Evolutionary conservation across 2,113 vertebrate genomes (phyloP).

Genomic region (Podarcis muralis): DNA sequence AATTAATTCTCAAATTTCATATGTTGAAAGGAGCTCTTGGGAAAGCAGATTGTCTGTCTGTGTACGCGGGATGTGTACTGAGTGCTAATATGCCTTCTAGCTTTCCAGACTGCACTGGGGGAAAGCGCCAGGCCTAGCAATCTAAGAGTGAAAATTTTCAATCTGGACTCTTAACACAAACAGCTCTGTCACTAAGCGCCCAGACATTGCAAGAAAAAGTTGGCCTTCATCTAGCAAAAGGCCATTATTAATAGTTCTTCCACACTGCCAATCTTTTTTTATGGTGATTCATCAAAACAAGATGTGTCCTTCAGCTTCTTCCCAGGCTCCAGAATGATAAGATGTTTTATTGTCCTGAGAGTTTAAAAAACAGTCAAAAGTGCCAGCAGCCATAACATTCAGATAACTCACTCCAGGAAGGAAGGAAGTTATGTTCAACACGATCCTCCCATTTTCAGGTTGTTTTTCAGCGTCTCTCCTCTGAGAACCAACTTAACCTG

Average conservation of each 20-base stretch:
- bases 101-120: slow-evolving; percentile 24
- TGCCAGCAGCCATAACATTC: slow-evolving; percentile 26
- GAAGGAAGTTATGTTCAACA: slow-evolving; percentile 41
- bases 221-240: slow-evolving; percentile 50
- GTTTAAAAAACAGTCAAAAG: background rate
- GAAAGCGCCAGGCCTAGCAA: slow-evolving; percentile 25
- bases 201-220: slow-evolving; percentile 33
- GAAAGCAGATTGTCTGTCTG: slow-evolving; percentile 37
- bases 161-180: slow-evolving; percentile 36
- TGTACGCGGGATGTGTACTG: background rate
- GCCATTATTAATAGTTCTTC: slow-evolving; percentile 40
- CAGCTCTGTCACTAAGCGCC: background rate
- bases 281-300: slow-evolving; percentile 39
- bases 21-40: background rate
- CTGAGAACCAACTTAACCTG: background rate
- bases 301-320: slow-evolving; percentile 45
- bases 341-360: slow-evolving; percentile 48
- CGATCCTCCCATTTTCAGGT: slow-evolving; percentile 7
- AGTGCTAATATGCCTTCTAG: background rate
- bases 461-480: slow-evolving; percentile 20
- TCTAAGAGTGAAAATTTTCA: slow-evolving; percentile 13
- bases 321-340: slow-evolving; percentile 9
- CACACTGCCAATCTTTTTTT: slow-evolving; percentile 11
- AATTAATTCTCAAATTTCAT: background rate
- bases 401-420: slow-evolving; percentile 28